These are phyloP conservation scores for Tholera decimalis DNA, from an alignment of 2,888 invertebrate genomes.

Conservation along the genomic window DNA sequence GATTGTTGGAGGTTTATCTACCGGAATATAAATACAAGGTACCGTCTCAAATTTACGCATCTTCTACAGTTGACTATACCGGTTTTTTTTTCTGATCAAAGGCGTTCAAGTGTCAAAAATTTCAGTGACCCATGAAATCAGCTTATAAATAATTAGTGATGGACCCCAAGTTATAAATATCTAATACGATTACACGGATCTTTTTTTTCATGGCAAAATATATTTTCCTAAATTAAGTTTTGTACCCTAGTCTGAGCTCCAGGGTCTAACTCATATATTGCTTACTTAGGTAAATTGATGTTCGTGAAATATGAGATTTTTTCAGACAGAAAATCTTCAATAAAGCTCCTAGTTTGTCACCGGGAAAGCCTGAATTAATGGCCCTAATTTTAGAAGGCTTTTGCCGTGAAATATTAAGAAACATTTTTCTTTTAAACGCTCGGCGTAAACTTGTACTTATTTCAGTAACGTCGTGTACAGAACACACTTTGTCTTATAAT, in stretches of 20 bases:
- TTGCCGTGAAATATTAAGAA: slow-evolving; percentile 15
- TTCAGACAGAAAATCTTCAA: slow-evolving; percentile 31
- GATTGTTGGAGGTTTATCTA: slow-evolving; percentile 26
- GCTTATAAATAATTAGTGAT: slow-evolving; percentile 55
- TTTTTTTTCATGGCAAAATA: slow-evolving; percentile 45
- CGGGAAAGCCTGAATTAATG: slow-evolving; percentile 32
- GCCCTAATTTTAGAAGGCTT: slow-evolving; percentile 31
- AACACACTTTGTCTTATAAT: too few relatives aligned
- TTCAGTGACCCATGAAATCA: slow-evolving; percentile 66
- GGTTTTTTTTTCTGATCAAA: slow-evolving; percentile 46
- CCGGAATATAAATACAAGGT: slow-evolving; percentile 49
- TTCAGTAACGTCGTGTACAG: neutral
- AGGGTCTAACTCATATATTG: slow-evolving; percentile 21
- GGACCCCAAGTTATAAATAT: slow-evolving; percentile 50
- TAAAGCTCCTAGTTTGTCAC: slow-evolving; percentile 39
- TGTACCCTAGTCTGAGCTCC: slow-evolving; percentile 1
- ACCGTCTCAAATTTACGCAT: slow-evolving; percentile 30
- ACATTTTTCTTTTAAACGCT: slow-evolving; percentile 16
- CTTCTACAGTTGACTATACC: slow-evolving; percentile 27
- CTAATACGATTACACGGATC: slow-evolving; percentile 22
- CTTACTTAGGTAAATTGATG: slow-evolving; percentile 49
- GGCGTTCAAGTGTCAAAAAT: slow-evolving; percentile 61
- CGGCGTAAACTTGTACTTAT: neutral
- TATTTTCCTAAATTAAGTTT: slow-evolving; percentile 38
- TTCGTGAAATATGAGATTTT: slow-evolving; percentile 37